Percentiles rank a stretch among this genome's conserved stretches.
Evolutionary conservation across 1,140 invertebrate genomes (phyloP).

Genomic region (Maniola jurtina): DNA sequence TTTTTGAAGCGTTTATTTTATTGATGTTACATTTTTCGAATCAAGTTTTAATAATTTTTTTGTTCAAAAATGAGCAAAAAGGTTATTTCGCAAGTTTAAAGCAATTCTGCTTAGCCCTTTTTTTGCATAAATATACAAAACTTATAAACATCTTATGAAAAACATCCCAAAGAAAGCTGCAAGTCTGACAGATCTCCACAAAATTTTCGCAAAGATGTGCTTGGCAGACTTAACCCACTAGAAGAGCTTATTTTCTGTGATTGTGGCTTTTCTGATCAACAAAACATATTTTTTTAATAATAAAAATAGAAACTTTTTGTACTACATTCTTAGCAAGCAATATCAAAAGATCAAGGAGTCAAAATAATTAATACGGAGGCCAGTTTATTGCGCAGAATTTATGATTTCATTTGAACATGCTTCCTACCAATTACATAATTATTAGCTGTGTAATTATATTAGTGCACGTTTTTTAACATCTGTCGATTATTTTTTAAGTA

Average conservation of each 20-base stretch:
- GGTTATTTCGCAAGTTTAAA: neutral
- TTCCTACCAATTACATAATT: slow-evolving; percentile 10
- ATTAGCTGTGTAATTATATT: slow-evolving; percentile 9
- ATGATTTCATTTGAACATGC: slow-evolving; percentile 12
- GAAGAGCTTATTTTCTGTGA: too few relatives aligned
- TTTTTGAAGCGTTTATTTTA: neutral
- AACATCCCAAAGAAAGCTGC: too few relatives aligned
- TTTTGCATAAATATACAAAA: too few relatives aligned
- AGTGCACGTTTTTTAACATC: neutral
- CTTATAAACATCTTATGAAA: too few relatives aligned
- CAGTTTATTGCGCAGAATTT: slow-evolving; percentile 12
- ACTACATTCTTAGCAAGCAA: neutral
- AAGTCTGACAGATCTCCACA: too few relatives aligned
- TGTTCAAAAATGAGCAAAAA: neutral
- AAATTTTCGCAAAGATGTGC: too few relatives aligned
- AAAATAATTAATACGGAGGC: slow-evolving; percentile 7
- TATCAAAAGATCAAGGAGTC: slow-evolving; percentile 11
- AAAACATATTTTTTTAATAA: too few relatives aligned
- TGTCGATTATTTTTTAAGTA: too few relatives aligned
- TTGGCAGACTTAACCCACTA: too few relatives aligned
- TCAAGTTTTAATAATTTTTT: neutral
- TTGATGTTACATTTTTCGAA: too few relatives aligned
- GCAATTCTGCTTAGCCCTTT: neutral
- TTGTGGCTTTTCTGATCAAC: too few relatives aligned
- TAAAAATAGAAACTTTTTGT: neutral